Evolutionary conservation across 2,888 invertebrate genomes (phyloP), one percentile per base, ranked within the genome.

Genomic region (Cinara cedri): DNA sequence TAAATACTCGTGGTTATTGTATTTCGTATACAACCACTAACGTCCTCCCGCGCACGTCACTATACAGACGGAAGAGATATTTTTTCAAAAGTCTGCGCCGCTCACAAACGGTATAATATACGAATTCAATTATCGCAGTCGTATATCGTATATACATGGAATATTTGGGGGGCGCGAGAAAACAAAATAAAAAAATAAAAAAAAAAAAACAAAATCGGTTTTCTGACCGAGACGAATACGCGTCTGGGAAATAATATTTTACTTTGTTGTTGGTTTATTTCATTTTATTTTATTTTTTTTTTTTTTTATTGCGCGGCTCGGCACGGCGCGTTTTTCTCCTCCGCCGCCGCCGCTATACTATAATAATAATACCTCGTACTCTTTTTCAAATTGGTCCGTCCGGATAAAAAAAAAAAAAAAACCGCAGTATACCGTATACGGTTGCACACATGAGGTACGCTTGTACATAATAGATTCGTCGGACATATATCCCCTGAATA

Each of bases 381-480:
- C n/a, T 66, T 44, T 26, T n/a, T n/a, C 57, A 60, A 78, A 78
- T 78, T 60, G 76, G 76, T 78, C 49, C 60, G 68, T 13, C 70
- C 60, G 34, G 75, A 11, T 6, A 24, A 26, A 10, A 26, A 21
- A 54, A 49, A 68, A 34, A 54, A 57, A 60, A 19, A 34, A 65
- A 65, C 74, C 74, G 42, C 54, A 19, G 19, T 46, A 4, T n/a
- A n/a, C 16, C 21, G 44, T 14, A 21, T 19, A 44, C 72, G n/a
- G 6, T 34, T 34, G 34, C 34, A 14, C 76, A 68, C 76, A 68
- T 57, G 76, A 66, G 76, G 66, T 76, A 76, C 68, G 55, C 57
- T 68, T 26, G 76, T 76, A 70, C 78, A 78, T 78, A 78, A 78
- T 78, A 78, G 78, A 78, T 78, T 70, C 78, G 78, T 70, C 78